Percentiles rank a stretch among this genome's conserved stretches.
These are phyloP conservation scores for Acleris literana DNA, from an alignment of 2,888 invertebrate species.

Conservation along the genomic window DNA sequence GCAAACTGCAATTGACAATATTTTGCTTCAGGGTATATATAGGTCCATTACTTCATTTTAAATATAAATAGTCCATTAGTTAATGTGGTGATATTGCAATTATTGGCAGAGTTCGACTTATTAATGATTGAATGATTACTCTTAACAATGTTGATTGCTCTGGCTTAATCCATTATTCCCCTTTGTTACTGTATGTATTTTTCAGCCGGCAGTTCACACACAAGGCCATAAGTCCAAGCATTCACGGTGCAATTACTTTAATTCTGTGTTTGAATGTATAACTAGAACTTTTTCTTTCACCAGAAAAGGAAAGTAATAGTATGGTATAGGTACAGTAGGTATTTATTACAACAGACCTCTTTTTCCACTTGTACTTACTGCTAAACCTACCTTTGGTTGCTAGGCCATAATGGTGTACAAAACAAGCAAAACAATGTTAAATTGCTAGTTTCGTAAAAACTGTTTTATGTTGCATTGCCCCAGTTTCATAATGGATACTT, in stretches of 20 bases:
- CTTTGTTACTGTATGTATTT: conserved; percentile 47
- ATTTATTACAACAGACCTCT: conserved; percentile 12
- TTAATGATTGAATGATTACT: conserved; percentile 34
- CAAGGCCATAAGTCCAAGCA: conserved; percentile 4
- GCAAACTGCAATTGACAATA: conserved; percentile 75
- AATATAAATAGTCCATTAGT: neutral
- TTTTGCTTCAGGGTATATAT: conserved; percentile 32
- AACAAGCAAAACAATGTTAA: conserved; percentile 1
- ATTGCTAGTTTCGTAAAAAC: neutral
- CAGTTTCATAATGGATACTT: conserved; percentile 43
- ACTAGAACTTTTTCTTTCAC: neutral
- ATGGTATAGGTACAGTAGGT: conserved; percentile 6
- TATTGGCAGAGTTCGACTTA: conserved; percentile 30
- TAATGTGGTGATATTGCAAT: conserved; percentile 9
- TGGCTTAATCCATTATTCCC: conserved; percentile 47
- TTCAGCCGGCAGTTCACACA: neutral
- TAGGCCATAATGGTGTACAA: no score
- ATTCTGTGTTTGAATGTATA: neutral
- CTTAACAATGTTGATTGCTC: conserved; percentile 43
- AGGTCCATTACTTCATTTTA: conserved; percentile 14
- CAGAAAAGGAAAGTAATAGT: conserved; percentile 4
- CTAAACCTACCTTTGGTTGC: neutral
- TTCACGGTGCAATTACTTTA: neutral
- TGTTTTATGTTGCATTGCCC: conserved; percentile 3
- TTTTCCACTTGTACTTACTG: neutral